A percentile compares a stretch with the other conserved stretches of the same genome.
Conservation (phyloP, 2,113 vertebrate genomes). For the Tychaedon coryphoeus region DNA sequence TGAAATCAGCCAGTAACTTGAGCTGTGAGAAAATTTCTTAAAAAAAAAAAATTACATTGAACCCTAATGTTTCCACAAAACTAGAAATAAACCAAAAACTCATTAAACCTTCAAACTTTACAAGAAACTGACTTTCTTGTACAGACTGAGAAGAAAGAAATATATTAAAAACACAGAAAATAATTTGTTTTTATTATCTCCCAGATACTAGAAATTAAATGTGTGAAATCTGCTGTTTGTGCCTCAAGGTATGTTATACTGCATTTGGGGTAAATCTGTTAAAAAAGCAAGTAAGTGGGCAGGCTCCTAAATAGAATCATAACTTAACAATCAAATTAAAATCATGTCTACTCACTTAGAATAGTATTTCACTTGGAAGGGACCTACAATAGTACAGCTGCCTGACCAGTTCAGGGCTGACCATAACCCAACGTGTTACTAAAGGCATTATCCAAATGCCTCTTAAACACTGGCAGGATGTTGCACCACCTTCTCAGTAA, state of each 20-base stretch:
- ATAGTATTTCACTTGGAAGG: not conserved
- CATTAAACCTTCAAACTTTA: not conserved
- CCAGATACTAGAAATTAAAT: not conserved
- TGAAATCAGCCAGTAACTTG: not conserved
- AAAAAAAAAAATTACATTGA: not conserved
- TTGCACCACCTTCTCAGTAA: not conserved
- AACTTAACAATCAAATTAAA: not conserved
- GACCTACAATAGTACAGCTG: not conserved
- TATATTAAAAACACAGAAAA: not conserved
- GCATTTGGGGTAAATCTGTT: not conserved
- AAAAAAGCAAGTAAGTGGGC: not conserved
- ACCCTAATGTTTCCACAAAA: not conserved
- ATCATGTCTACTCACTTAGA: not conserved
- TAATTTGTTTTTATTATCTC: not conserved
- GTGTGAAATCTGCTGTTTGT: not conserved
- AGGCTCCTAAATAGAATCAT: not conserved
- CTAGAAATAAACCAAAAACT: not conserved
- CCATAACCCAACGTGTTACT: not conserved
- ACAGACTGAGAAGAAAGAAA: not conserved
- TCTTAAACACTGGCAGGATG: not conserved
- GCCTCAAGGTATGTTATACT: not conserved
- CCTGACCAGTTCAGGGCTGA: not conserved
- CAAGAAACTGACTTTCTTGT: not conserved
- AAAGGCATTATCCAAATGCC: not conserved
- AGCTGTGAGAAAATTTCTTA: not conserved